Evolutionary conservation across 2,888 invertebrate genomes (phyloP).

Genomic region (Calliopum simillimum): DNA sequence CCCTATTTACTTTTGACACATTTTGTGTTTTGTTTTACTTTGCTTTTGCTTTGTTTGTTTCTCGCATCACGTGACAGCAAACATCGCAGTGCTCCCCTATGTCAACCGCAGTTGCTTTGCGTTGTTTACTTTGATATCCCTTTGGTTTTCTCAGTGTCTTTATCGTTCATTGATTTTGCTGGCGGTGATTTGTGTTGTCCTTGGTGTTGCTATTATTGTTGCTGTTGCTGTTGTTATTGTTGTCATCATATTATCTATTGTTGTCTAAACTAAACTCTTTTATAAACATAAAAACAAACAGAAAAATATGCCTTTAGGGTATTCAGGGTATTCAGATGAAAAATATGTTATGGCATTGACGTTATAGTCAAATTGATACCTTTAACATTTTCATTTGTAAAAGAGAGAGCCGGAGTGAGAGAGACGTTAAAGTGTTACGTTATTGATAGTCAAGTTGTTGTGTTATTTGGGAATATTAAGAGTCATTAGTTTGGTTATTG

Average conservation of each 20-base stretch:
- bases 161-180: no score
- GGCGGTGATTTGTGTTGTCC: no score
- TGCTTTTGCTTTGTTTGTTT: background rate
- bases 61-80: conserved; percentile 13
- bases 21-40: no score
- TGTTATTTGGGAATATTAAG: no score
- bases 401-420: no score
- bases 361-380: no score
- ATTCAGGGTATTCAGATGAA: background rate
- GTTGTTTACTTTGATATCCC: background rate
- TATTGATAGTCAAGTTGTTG: no score
- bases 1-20: no score
- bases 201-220: background rate
- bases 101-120: conserved; percentile 3
- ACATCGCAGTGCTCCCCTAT: background rate
- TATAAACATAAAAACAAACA: background rate
- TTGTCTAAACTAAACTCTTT: conserved; percentile 19
- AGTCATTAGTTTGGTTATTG: no score
- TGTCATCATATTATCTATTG: conserved; percentile 13
- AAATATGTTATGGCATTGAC: background rate
- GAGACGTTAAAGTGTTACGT: no score
- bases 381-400: no score
- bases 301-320: conserved; percentile 10
- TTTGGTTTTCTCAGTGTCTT: background rate
- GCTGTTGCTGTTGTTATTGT: background rate